Base-by-base conservation (phyloP, 2,888 invertebrate species). In the Tachina lurida region DNA sequence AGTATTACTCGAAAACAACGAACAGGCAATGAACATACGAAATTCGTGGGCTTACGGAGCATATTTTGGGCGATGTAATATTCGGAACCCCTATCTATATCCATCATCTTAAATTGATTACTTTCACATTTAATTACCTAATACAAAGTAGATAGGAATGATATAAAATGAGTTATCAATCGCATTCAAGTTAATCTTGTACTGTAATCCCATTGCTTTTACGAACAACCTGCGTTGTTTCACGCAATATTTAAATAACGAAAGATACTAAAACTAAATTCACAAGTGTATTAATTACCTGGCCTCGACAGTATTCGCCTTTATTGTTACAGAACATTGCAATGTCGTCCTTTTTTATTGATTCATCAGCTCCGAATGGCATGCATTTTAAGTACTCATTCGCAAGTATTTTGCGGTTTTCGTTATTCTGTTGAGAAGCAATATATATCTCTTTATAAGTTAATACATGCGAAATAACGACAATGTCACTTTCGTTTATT, bases 21-120 rank as follows among this genome's bases (percentile, higher is more conserved):
- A 5, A 89, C 87, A 7, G 89, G 89, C 19, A 88, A 83, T 8
- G 87, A 88, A 22, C 85, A 77, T n/a, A 88, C 78, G 54, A 89
- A 87, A 52, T 84, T 19, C 19, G 88, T 88, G 1, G 89, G 87
- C 39, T 88, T 88, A 1, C 87, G 88, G 8, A 89, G 52, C 10
- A 15, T 31, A 19, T 76, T 39, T 0, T 54, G 77, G 0, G 76
- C n/a, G 9, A 88, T 85, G 9, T 47, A 60, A 19, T 73, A 63
- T 17, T 62, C 70, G 41, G 17, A 39, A 10, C 89, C 89, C 19
- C 83, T 87, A 62, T 89, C 89, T 7, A 89, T 84, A 76, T 89
- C 79, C 4, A 87, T n/a, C 2, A 89, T 81, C 45, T 82, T 84
- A 10, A 83, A 67, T 10, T 19, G 19, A 39, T 65, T 84, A 22